A percentile compares a stretch with the other conserved stretches of the same genome.
These are phyloP conservation scores for Leucania comma DNA, from an alignment of 2,888 invertebrate genomes.

Conservation along the genomic window DNA sequence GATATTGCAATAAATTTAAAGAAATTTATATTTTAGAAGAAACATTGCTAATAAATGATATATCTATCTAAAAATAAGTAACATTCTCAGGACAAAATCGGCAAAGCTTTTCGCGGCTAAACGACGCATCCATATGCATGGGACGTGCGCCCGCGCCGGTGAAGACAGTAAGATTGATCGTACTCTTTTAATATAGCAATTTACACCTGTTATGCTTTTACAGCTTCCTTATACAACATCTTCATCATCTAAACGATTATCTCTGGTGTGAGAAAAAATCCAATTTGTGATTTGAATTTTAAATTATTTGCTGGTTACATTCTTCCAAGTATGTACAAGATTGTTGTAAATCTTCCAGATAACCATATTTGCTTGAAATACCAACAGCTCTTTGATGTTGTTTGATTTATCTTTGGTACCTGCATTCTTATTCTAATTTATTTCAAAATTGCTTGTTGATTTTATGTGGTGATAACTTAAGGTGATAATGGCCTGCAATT, in stretches of 20 bases:
- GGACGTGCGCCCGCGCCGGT: conserved; percentile 49
- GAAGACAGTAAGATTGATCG: conserved; percentile 79
- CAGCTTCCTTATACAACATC: conserved; percentile 74
- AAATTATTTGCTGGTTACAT: conserved; percentile 55
- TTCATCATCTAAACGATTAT: conserved; percentile 71
- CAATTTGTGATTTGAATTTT: conserved; percentile 64
- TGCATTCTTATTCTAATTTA: conserved; percentile 46
- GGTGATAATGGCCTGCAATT: conserved; percentile 34
- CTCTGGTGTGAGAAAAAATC: conserved; percentile 65
- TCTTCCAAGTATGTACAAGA: conserved; percentile 56
- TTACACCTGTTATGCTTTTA: conserved; percentile 82
- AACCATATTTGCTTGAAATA: conserved; percentile 49
- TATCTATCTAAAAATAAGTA: not conserved
- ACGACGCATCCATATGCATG: conserved; percentile 70
- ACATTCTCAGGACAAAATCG: conserved; percentile 29
- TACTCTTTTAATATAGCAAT: conserved; percentile 81
- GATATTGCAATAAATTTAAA: too few species aligned
- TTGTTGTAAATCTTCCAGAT: conserved; percentile 49
- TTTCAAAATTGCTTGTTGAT: conserved; percentile 42
- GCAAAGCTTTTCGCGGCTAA: conserved; percentile 52
- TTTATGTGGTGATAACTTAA: conserved; percentile 33
- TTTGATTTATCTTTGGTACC: conserved; percentile 37
- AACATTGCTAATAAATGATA: not conserved
- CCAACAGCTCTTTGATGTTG: conserved; percentile 49
- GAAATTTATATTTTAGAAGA: not conserved